Base-by-base conservation (phyloP, 92 coral and sea anemone species). In the Phenganax marumi region DNA sequence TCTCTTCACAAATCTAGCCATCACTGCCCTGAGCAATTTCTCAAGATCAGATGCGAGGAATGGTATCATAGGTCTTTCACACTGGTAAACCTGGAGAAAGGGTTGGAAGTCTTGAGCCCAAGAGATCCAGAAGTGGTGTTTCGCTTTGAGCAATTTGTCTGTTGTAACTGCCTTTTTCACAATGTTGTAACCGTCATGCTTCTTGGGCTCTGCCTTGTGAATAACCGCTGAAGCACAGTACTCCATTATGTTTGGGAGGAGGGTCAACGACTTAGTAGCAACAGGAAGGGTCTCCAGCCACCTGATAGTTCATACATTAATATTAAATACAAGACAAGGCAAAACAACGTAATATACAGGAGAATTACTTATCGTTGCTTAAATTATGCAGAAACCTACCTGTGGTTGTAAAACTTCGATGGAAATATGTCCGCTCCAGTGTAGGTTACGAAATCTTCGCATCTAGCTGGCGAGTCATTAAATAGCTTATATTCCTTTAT, bases 271-370 rank as follows among this genome's bases (percentile, higher is more conserved):
- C 83, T 87, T 89, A 13, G 75, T 88, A 65, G 89, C 90, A 68
- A 84, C 92, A 70, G 82, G 65, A 60, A 91, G 86, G 56, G 88
- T 91, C 84, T 89, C 97, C 71, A 91, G 79, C 92, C 97, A 89
- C 81, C 91, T 89, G 83, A 56, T 52, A 77, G 52, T 56, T 85
- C 69, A 79, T 16, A 48, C 50, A 66, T 19, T 33, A 33, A 33
- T 54, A 80, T 43, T 60, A 22, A 81, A 68, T 52, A 52, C 25
- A 48, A 52, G 90, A 64, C 50, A 71, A 46, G 70, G 65, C 33
- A 68, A 75, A 50, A 52, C 54, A 64, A 76, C 62, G 60, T 64
- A 54, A 74, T 9, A 65, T 68, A 81, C n/a, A 54, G 72, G 47
- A 57, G 48, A 12, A 19, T 17, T 50, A 25, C 14, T n/a, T 47